Percentiles rank a stretch among this genome's conserved stretches.
These are phyloP conservation scores for Poecile atricapillus DNA, from an alignment of 2,113 vertebrate genomes.

Conservation along the genomic window DNA sequence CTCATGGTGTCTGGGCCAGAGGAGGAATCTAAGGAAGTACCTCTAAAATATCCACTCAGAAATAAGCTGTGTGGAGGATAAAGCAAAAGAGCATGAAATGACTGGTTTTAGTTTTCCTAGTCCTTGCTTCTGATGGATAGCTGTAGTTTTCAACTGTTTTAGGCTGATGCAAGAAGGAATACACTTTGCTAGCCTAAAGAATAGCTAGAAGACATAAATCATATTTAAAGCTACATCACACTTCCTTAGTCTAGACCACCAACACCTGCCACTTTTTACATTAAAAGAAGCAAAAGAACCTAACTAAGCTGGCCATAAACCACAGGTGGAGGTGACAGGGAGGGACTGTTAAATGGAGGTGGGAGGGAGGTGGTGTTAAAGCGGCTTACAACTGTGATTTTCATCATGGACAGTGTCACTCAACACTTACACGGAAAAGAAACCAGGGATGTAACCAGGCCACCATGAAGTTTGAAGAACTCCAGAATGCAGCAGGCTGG, in stretches of 20 bases:
- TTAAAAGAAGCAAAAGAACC: background rate
- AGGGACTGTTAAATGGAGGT: background rate
- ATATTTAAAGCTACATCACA: background rate
- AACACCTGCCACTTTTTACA: background rate
- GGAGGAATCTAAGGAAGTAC: background rate
- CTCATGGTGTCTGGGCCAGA: background rate
- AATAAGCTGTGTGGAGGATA: background rate
- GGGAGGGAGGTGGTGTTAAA: background rate
- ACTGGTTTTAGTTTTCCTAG: background rate
- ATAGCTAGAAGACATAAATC: background rate
- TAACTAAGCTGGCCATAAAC: background rate
- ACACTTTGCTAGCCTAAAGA: background rate
- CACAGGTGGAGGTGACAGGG: background rate
- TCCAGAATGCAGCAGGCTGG: background rate
- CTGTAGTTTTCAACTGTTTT: background rate
- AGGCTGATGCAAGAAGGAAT: background rate
- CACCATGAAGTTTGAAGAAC: background rate
- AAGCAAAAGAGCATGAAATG: background rate
- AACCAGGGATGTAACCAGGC: background rate
- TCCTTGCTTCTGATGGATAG: background rate
- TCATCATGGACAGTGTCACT: background rate
- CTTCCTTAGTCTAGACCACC: background rate
- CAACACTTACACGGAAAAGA: background rate
- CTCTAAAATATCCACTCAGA: background rate
- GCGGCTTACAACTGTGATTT: slow-evolving; percentile 1